A percentile compares a stretch with the other conserved stretches of the same genome.
Conservation (phyloP, 2,888 invertebrate species). For the Euphydryas editha region DNA sequence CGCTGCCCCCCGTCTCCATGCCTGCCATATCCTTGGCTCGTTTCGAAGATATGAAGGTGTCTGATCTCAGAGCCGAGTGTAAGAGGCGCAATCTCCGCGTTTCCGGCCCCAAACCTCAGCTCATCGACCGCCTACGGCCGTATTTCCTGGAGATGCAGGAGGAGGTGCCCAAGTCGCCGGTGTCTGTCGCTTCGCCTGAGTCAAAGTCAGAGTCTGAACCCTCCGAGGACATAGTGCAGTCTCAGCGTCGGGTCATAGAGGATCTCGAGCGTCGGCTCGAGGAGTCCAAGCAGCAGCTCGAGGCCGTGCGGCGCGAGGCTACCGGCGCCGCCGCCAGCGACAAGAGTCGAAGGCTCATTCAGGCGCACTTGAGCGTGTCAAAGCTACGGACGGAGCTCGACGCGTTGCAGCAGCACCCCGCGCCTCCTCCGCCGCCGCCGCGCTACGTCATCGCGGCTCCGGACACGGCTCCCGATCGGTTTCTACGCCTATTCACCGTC, state of each 20-base stretch:
- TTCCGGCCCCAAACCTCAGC: conserved; percentile 97
- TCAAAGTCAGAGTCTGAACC: conserved; percentile 66
- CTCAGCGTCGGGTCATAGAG: conserved; percentile 92
- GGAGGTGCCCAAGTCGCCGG: conserved; percentile 74
- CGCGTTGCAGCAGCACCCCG: conserved; percentile 80
- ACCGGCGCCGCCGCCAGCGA: conserved; percentile 78
- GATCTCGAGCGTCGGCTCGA: conserved; percentile 92
- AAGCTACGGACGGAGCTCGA: conserved; percentile 86
- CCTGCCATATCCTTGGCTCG: conserved; percentile 81
- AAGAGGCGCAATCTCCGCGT: conserved; percentile 97
- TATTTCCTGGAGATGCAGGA: conserved; percentile 82
- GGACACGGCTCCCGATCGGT: conserved; percentile 59
- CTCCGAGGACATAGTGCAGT: conserved; percentile 89
- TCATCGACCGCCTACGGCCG: conserved; percentile 95
- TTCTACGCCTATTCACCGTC: conserved; percentile 68
- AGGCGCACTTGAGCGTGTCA: conserved; percentile 84
- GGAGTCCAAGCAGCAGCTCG: conserved; percentile 89
- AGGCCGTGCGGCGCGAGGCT: conserved; percentile 86
- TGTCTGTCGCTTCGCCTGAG: conserved; percentile 67
- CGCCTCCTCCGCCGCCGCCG: conserved; percentile 74
- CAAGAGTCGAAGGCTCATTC: conserved; percentile 80
- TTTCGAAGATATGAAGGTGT: conserved; percentile 97
- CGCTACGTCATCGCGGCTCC: conserved; percentile 58
- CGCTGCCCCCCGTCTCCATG: conserved; percentile 80
- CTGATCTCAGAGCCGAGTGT: conserved; percentile 96